Evolutionary conservation across 2,888 invertebrate species (phyloP), one percentile per base, ranked within the genome.

Genomic region (Creontiades dilutus): DNA sequence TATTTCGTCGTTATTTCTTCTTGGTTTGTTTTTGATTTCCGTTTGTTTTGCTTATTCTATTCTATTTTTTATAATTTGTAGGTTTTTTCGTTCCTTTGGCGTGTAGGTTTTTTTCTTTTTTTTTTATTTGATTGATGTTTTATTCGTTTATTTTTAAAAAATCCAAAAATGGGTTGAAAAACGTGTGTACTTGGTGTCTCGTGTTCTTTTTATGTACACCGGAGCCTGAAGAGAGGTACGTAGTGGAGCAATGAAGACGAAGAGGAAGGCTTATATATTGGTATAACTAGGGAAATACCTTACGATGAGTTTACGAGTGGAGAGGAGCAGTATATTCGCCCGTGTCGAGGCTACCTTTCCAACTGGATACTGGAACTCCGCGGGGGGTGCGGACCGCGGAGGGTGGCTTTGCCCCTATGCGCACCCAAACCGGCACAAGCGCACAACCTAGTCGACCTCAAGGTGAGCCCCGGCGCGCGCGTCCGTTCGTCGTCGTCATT

Each of bases 201-300:
- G 52, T 27, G 23, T 48, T 23, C 5, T 82, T 52, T 27, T 82
- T 52, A 52, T 12, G 16, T 61, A 57, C 16, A 57, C 55, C 28
- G 78, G 28, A 88, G 80, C n/a, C 88, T 88, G 76, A 37, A 88
- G 88, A 78, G 7, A 86, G 86, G 68, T 12, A 13, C 48, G 46
- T 82, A 48, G 82, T 19, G 82, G 88, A 55, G 88, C 88, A 80
- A 80, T 88, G 88, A 88, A 88, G 88, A 88, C 88, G 88, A 88
- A 80, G 88, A 80, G 52, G 80, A 88, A 88, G 88, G 88, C 88
- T 78, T 23, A 55, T n/a, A 88, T 52, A 48, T 37, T 85, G 88
- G 52, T 23, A 88, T 52, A 88, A 88, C 80, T 88, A 88, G 46
- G 82, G 47, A 88, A 88, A 88, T 88, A 88, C 88, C 88, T 88